Evolutionary conservation across 2,113 vertebrate genomes (phyloP).

Genomic region (Phrynosoma platyrhinos): DNA sequence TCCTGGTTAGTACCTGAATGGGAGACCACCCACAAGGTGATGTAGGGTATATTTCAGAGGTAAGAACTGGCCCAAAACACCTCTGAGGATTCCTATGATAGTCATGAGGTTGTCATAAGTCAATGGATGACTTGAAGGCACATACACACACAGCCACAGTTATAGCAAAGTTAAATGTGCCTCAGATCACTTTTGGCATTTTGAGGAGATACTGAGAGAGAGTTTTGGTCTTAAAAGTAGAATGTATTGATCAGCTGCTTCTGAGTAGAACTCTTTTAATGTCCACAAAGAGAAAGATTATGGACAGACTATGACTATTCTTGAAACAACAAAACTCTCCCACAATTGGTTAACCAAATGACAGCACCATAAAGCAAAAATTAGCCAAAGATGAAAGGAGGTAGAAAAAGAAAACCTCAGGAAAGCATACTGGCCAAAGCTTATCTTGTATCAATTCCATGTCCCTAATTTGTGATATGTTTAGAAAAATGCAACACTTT

Average conservation of each 20-base stretch:
- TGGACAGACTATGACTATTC: constrained; percentile 58
- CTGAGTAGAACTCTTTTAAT: constrained; percentile 59
- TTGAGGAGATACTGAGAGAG: neutral
- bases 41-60: too few relatives aligned
- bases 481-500: constrained; percentile 18
- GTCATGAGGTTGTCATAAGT: too few relatives aligned
- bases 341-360: constrained; percentile 68
- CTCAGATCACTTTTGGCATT: neutral
- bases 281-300: constrained; percentile 55
- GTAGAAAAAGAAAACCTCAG: neutral
- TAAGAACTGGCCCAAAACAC: too few relatives aligned
- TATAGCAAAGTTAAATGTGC: neutral
- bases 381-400: constrained; percentile 66
- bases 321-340: constrained; percentile 62
- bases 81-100: too few relatives aligned
- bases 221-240: neutral
- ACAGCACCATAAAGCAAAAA: constrained; percentile 67
- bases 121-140: too few relatives aligned
- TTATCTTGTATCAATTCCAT: constrained; percentile 67
- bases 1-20: too few relatives aligned
- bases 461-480: constrained; percentile 55
- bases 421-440: constrained; percentile 59
- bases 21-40: too few relatives aligned
- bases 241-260: neutral
- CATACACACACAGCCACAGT: neutral